Evolutionary conservation across 2,888 invertebrate species (phyloP).

Genomic region (Dryobota labecula): DNA sequence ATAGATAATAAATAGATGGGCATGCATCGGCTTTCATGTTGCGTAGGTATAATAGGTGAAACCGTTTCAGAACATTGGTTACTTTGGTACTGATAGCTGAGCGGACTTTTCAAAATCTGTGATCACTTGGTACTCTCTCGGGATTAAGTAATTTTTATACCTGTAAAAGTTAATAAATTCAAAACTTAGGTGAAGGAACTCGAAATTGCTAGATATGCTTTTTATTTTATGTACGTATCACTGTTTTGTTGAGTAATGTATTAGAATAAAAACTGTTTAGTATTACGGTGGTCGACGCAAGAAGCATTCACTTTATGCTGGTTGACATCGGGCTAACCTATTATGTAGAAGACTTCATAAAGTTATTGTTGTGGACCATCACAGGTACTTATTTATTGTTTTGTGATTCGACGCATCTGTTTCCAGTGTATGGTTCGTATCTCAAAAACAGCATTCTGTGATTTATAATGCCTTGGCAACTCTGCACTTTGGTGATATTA

Average conservation of each 20-base stretch:
- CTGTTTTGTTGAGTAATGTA: constrained; percentile 75
- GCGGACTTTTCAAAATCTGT: constrained; percentile 89
- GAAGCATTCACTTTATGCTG: constrained; percentile 69
- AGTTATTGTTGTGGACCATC: constrained; percentile 49
- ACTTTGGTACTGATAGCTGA: constrained; percentile 85
- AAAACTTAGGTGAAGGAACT: constrained; percentile 72
- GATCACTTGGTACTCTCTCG: constrained; percentile 90
- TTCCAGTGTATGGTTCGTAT: constrained; percentile 64
- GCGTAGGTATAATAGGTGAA: constrained; percentile 82
- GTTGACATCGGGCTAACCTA: constrained; percentile 47
- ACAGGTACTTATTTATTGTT: constrained; percentile 69
- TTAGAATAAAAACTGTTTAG: constrained; percentile 63
- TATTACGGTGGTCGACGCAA: constrained; percentile 70
- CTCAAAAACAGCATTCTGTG: constrained; percentile 83
- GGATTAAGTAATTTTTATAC: constrained; percentile 87
- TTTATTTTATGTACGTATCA: constrained; percentile 66
- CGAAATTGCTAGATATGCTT: constrained; percentile 80
- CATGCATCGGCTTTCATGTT: constrained; percentile 83
- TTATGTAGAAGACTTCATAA: constrained; percentile 24
- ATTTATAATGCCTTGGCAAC: constrained; percentile 84
- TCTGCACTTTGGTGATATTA: constrained; percentile 79
- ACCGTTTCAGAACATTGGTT: constrained; percentile 85
- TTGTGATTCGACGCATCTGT: constrained; percentile 55
- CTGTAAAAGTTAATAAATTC: constrained; percentile 77
- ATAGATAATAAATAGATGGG: constrained; percentile 70